A percentile compares a stretch with the other conserved stretches of the same genome.
Evolutionary conservation across 2,797 vertebrate species (phyloP).

Genomic region (Sphaeramia orbicularis): DNA sequence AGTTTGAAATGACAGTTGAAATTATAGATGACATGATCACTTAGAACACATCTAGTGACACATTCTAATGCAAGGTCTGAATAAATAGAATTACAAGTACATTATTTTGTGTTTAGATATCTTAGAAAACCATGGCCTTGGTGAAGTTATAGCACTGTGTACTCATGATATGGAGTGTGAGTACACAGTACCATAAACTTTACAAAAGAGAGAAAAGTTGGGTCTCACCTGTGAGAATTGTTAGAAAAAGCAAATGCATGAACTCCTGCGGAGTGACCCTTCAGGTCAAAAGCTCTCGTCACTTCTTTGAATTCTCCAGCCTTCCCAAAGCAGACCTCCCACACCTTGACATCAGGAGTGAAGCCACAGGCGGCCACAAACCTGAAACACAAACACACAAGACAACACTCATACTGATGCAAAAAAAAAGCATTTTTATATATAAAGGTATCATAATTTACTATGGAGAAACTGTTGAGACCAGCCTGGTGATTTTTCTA

Average conservation of each 20-base stretch:
- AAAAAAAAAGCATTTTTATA: too few relatives aligned
- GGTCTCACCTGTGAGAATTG: constrained; percentile 89
- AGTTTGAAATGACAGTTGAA: too few relatives aligned
- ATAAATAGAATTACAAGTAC: too few relatives aligned
- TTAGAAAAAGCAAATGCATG: constrained; percentile 94
- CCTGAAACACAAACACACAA: constrained; percentile 75
- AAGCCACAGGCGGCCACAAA: constrained; percentile 97
- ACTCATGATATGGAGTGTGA: not conserved
- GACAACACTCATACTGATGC: not conserved
- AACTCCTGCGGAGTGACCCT: constrained; percentile 93
- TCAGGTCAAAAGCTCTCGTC: constrained; percentile 92
- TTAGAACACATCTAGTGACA: too few relatives aligned
- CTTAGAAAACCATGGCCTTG: too few relatives aligned
- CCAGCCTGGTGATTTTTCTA: too few relatives aligned
- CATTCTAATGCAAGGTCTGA: too few relatives aligned
- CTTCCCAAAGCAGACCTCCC: constrained; percentile 95
- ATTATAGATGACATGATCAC: too few relatives aligned
- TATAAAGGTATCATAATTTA: not conserved
- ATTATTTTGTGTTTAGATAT: too few relatives aligned
- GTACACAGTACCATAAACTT: not conserved
- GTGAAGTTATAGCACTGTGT: not conserved
- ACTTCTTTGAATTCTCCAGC: constrained; percentile 93
- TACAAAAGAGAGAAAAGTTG: not conserved
- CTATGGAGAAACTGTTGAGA: too few relatives aligned
- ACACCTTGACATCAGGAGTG: constrained; percentile 96